Percentiles rank a stretch among this genome's conserved stretches.
phyloP scores from a whole-genome alignment of 1,140 invertebrate genomes.

The Drosophila eugracilis region DNA sequence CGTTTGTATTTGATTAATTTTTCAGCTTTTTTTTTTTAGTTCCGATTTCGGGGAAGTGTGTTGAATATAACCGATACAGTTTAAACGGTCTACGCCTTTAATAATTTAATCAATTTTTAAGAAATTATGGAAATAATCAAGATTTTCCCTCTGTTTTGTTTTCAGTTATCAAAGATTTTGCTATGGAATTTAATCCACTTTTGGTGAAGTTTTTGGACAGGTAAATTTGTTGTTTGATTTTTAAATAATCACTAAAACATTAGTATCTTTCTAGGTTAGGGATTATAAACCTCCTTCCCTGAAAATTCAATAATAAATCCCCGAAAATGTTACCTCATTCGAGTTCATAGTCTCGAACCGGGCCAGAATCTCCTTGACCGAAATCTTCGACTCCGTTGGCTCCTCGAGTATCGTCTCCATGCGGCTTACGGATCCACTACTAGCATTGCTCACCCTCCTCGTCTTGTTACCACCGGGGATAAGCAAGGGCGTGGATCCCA shows the following conservation, averaged over 20 bases:
- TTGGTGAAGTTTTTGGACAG: too few species aligned
- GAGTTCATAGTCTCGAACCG: slow-evolving; percentile 90
- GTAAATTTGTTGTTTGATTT: too few species aligned
- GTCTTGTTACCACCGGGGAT: slow-evolving; percentile 47
- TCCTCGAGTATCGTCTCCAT: slow-evolving; percentile 94
- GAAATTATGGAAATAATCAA: too few species aligned
- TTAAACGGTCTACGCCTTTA: not conserved
- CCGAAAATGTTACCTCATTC: slow-evolving; percentile 53
- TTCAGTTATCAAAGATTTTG: too few species aligned
- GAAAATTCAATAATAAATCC: too few species aligned
- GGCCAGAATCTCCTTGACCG: slow-evolving; percentile 91
- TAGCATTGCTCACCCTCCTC: slow-evolving; percentile 85
- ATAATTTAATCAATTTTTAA: not conserved
- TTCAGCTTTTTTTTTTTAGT: slow-evolving; percentile 3
- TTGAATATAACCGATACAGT: not conserved
- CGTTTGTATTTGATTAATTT: slow-evolving; percentile 5
- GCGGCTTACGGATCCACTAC: slow-evolving; percentile 87
- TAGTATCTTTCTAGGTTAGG: too few species aligned
- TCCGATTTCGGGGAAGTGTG: not conserved
- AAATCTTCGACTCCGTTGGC: slow-evolving; percentile 90
- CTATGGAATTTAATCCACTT: too few species aligned
- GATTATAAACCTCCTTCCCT: too few species aligned
- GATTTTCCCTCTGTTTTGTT: too few species aligned
- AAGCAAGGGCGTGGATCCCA: slow-evolving; percentile 5
- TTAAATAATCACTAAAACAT: too few species aligned